Evolutionary conservation across 2,888 invertebrate genomes (phyloP), one percentile per base, ranked within the genome.

Genomic region (Heliconius erato): DNA sequence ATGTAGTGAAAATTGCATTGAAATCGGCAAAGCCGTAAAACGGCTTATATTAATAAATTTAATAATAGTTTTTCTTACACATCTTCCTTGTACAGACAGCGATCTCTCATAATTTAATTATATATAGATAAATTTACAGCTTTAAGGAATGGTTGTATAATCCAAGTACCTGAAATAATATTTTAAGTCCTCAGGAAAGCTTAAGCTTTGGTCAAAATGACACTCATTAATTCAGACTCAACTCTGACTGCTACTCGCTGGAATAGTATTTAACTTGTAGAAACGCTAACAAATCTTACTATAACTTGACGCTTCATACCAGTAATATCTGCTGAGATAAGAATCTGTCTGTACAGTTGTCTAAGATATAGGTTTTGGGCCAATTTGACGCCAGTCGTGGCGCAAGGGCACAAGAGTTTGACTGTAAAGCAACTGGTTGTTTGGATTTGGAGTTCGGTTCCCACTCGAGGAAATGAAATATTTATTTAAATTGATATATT

Each of bases 251-350:
- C 44, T 44, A 65, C 49, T 78, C 23, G 78, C 68, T 49, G 78
- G 26, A 68, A 78, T 78, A 78, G 68, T 78, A 68, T 78, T 68
- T 78, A 68, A 78, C 67, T 78, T 68, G 67, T 78, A 78, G 78
- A 49, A 78, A 68, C 67, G 78, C 78, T 78, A 67, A 78, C 78
- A 68, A 78, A 68, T 78, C 68, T 78, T 68, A 49, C 44, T 67
- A 28, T 67, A 67, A 78, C 67, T 78, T 67, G 44, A 68, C 16
- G 19, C 32, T 78, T 32, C 26, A n/a, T 23, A 65, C 49, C 49
- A 67, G 44, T 63, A 76, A 14, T 23, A 78, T 12, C 14, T 49
- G 40, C n/a, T 32, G 28, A 65, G 67, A 44, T 67, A 67, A 78
- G 49, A 32, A 11, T 76, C 9, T 28, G 16, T 19, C 26, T 65